A percentile compares a stretch with the other conserved stretches of the same genome.
phyloP scores from a whole-genome alignment of 1,140 invertebrate species.

The Euura saliciscinereae region DNA sequence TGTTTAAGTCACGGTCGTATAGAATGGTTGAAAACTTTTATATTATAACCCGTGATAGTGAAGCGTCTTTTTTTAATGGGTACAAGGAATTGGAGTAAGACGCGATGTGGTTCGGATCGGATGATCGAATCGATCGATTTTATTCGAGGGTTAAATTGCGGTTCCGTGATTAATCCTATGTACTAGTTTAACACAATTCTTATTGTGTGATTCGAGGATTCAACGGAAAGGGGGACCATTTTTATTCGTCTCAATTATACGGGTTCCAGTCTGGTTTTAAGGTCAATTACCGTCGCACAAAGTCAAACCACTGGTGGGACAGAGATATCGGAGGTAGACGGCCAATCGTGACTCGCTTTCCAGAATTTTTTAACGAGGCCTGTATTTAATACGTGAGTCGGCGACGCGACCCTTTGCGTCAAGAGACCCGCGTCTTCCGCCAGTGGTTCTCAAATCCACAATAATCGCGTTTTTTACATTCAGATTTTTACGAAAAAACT shows the following conservation, averaged over 20 bases:
- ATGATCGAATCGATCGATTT: no score
- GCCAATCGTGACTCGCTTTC: slow-evolving; percentile 8
- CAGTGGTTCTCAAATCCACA: not conserved
- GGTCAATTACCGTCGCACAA: slow-evolving; percentile 4
- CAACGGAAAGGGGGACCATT: not conserved
- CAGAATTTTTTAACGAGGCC: slow-evolving; percentile 15
- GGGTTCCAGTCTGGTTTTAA: not conserved
- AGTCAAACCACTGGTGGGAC: not conserved
- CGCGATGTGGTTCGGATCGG: no score
- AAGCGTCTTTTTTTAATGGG: no score
- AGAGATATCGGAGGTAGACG: slow-evolving; percentile 5
- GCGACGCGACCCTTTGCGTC: not conserved
- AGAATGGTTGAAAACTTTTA: slow-evolving; percentile 1
- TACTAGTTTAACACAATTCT: no score
- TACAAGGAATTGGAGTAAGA: no score
- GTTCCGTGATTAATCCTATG: no score
- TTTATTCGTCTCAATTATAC: not conserved
- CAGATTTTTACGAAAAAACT: no score
- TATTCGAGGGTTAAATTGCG: no score
- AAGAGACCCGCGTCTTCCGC: not conserved
- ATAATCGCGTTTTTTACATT: slow-evolving; percentile 17
- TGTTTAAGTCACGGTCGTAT: not conserved
- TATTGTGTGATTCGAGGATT: not conserved
- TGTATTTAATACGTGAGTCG: slow-evolving; percentile 8
- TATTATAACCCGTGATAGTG: not conserved